phyloP scores from a whole-genome alignment of 2,888 invertebrate genomes.

The Plebejus argus region DNA sequence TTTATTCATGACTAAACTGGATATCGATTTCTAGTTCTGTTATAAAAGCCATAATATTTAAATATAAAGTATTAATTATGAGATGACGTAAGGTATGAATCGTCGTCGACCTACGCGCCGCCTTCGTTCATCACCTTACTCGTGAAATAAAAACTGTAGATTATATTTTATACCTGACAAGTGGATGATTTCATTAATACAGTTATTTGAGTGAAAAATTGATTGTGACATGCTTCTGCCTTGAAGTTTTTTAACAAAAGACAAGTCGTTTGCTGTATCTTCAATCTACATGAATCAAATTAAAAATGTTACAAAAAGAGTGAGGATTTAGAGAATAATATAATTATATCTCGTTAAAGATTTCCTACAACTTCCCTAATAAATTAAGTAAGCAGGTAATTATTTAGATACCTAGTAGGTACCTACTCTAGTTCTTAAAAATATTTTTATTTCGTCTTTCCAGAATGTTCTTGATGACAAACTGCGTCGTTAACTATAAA shows the following conservation, averaged over 20 bases:
- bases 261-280: background rate
- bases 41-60: conserved; percentile 19
- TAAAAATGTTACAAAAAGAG: no score
- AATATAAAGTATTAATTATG: conserved; percentile 25
- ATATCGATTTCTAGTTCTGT: conserved; percentile 16
- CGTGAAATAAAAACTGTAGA: conserved; percentile 34
- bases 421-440: background rate
- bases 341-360: no score
- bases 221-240: background rate
- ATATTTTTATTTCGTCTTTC: background rate
- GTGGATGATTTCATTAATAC: conserved; percentile 20
- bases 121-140: conserved; percentile 36
- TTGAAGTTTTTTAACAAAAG: background rate
- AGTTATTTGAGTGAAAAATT: background rate
- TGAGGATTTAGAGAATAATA: no score
- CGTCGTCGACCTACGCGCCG: conserved; percentile 45
- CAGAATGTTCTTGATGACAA: background rate
- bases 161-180: background rate
- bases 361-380: no score
- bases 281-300: no score
- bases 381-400: no score
- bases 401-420: no score
- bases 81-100: conserved; percentile 26
- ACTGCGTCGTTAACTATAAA: background rate
- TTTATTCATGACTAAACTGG: conserved; percentile 25